These are phyloP conservation scores for Agrypnia vestita DNA, from an alignment of 1,140 invertebrate species.

Conservation along the genomic window DNA sequence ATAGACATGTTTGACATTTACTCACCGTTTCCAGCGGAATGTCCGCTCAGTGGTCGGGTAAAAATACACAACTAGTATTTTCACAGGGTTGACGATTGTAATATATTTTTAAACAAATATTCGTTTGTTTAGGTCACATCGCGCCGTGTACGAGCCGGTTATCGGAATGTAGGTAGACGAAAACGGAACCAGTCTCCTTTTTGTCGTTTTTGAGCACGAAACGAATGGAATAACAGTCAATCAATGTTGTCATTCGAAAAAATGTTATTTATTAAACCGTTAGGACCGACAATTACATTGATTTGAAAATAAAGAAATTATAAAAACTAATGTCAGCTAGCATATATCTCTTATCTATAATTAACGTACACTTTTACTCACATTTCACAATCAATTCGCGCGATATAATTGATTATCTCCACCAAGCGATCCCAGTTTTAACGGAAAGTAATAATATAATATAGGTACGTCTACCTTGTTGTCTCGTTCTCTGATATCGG, in stretches of 20 bases:
- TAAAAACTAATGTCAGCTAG: too few relatives aligned
- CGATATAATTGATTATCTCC: too few relatives aligned
- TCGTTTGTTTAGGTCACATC: constrained; percentile 46
- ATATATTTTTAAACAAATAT: constrained; percentile 23
- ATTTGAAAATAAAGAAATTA: too few relatives aligned
- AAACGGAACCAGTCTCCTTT: constrained; percentile 36
- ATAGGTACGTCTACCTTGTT: too few relatives aligned
- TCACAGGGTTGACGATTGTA: constrained; percentile 12
- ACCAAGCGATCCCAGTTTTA: too few relatives aligned
- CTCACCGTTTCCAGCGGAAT: constrained; percentile 38
- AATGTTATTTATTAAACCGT: constrained; percentile 17
- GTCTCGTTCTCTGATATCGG: too few relatives aligned
- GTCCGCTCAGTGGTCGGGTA: constrained; percentile 23
- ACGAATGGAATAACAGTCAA: constrained; percentile 44
- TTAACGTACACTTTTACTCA: too few relatives aligned
- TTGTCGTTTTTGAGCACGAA: constrained; percentile 49
- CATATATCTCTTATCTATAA: too few relatives aligned
- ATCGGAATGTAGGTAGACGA: constrained; percentile 50
- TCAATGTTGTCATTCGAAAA: constrained; percentile 45
- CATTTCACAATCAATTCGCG: too few relatives aligned
- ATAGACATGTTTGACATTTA: constrained; percentile 44
- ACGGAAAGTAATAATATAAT: too few relatives aligned
- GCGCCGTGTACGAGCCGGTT: constrained; percentile 32
- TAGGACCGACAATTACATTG: neutral
- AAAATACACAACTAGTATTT: neutral